Percentiles rank a stretch among this genome's conserved stretches.
phyloP scores from a whole-genome alignment of 2,797 vertebrate species.

The Balearica regulorum region DNA sequence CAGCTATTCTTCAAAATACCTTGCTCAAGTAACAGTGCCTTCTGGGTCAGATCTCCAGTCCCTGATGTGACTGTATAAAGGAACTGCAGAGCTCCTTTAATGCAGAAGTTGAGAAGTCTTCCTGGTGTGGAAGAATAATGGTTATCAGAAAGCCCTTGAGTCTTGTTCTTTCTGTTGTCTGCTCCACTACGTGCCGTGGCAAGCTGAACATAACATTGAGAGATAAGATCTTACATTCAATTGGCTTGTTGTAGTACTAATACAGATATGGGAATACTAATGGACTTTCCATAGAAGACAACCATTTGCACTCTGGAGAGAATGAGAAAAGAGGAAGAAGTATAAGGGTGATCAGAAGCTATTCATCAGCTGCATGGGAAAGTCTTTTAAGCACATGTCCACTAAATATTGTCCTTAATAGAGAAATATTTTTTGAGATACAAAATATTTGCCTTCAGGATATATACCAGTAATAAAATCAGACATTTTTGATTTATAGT shows the following conservation, averaged over 20 bases:
- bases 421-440: background rate
- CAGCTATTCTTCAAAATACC: background rate
- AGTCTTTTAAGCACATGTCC: background rate
- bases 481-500: background rate
- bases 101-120: background rate
- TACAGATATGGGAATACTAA: background rate
- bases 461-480: background rate
- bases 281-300: background rate
- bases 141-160: background rate
- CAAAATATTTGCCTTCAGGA: background rate
- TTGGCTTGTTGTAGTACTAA: background rate
- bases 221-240: background rate
- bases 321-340: background rate
- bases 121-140: background rate
- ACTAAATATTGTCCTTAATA: background rate
- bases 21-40: background rate
- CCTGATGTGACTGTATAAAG: background rate
- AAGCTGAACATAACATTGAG: background rate
- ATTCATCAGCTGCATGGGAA: background rate
- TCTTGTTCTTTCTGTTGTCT: background rate
- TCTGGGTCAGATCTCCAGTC: background rate
- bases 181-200: rapidly evolving
- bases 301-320: background rate
- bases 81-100: background rate
- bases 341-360: background rate